A percentile compares a stretch with the other conserved stretches of the same genome.
Conservation (phyloP, 2,797 vertebrate species). For the Sebastolobus alascanus region DNA sequence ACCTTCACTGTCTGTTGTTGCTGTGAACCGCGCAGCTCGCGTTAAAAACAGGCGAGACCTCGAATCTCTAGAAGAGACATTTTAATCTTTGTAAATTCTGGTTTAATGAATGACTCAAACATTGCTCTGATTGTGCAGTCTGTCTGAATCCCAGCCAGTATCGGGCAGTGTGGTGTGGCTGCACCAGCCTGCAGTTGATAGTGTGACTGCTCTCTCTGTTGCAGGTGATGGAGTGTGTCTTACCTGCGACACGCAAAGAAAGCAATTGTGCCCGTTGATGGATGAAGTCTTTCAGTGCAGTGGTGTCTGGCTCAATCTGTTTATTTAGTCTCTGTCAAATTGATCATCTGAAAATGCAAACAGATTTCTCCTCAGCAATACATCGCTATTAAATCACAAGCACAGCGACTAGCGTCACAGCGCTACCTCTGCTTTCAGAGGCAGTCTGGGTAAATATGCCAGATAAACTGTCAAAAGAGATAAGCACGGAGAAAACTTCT, state of each 20-base stretch:
- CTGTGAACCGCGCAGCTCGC: too few species aligned
- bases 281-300: conserved; percentile 72
- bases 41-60: too few species aligned
- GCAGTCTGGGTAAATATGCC: conserved; percentile 34
- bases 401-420: conserved; percentile 16
- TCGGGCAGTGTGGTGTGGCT: neutral
- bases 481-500: conserved; percentile 28
- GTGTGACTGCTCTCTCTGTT: conserved; percentile 63
- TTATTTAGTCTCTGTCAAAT: conserved; percentile 78
- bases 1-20: too few species aligned
- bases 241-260: conserved; percentile 73
- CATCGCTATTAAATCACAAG: conserved; percentile 61
- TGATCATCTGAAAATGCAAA: conserved; percentile 79
- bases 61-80: neutral
- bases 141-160: neutral
- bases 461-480: conserved; percentile 32
- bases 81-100: neutral
- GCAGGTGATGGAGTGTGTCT: conserved; percentile 76
- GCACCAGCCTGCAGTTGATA: conserved; percentile 56
- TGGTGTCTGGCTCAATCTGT: conserved; percentile 76
- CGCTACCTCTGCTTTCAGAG: conserved; percentile 28
- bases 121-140: neutral
- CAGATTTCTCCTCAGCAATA: conserved; percentile 56
- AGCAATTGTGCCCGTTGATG: conserved; percentile 78
- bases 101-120: conserved; percentile 19